These are phyloP conservation scores for Trachymyrmex cornetzi DNA, from an alignment of 1,140 invertebrate genomes.

Conservation along the genomic window DNA sequence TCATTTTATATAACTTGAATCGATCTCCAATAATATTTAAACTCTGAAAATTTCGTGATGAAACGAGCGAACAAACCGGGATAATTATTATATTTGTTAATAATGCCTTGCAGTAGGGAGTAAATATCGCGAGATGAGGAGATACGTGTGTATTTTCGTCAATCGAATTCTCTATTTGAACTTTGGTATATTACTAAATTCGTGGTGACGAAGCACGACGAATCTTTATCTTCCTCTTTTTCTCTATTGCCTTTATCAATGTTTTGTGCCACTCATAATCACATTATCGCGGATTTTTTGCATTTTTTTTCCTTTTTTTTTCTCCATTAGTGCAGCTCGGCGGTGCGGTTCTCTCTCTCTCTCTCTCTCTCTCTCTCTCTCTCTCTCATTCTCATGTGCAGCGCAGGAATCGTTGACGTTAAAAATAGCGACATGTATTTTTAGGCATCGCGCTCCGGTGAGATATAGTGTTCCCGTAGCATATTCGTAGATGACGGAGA, in stretches of 20 bases:
- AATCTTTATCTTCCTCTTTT: conserved; percentile 31
- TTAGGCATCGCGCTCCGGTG: conserved; percentile 69
- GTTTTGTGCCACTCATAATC: conserved; percentile 35
- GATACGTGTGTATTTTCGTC: neutral
- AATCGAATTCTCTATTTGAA: conserved; percentile 7
- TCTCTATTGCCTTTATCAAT: conserved; percentile 25
- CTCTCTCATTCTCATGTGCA: conserved; percentile 48
- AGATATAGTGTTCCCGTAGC: conserved; percentile 44
- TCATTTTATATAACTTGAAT: neutral
- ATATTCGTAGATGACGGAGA: conserved; percentile 58
- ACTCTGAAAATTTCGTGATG: neutral
- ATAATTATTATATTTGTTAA: neutral
- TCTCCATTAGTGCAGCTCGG: neutral
- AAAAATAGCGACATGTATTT: conserved; percentile 78
- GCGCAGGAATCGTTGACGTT: conserved; percentile 54
- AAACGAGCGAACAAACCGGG: neutral
- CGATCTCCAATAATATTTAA: neutral
- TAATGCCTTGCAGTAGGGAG: neutral
- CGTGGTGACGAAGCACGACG: no score
- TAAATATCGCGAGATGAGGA: neutral
- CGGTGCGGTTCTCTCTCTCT: neutral
- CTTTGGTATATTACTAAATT: conserved; percentile 50
- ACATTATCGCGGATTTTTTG: conserved; percentile 44
- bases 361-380: neutral
- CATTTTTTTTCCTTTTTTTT: neutral